Conservation (phyloP, 2,113 vertebrate species). For the Burhinus oedicnemus region DNA sequence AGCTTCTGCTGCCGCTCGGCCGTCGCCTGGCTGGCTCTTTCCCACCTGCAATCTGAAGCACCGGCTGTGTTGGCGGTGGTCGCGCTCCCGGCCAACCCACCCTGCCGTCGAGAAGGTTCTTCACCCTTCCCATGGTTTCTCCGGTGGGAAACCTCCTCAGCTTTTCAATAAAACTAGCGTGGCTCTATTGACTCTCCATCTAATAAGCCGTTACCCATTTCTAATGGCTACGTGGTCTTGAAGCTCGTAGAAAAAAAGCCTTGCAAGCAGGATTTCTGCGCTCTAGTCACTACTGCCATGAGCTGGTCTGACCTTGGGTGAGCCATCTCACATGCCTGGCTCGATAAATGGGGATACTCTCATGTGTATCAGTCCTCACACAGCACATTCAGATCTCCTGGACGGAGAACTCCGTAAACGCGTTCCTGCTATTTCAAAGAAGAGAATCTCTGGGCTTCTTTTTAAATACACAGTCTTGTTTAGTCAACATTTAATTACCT, state of each 20-base stretch:
- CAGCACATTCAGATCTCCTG: background rate
- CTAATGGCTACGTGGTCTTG: background rate
- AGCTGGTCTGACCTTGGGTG: background rate
- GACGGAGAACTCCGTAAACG: background rate
- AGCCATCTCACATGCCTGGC: background rate
- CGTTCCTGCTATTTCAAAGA: background rate
- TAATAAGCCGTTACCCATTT: background rate
- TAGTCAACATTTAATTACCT: constrained; percentile 28
- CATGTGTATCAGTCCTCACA: background rate
- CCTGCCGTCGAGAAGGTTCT: background rate
- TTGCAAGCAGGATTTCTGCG: background rate
- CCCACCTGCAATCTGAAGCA: constrained; percentile 88
- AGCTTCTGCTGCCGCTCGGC: constrained; percentile 89
- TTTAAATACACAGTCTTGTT: background rate
- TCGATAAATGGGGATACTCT: background rate
- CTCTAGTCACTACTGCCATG: background rate
- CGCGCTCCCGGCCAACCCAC: background rate
- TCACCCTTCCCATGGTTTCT: background rate
- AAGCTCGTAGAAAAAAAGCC: background rate
- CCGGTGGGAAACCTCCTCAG: background rate
- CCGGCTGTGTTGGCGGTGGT: background rate
- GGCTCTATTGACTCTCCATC: background rate
- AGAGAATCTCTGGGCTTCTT: constrained; percentile 18
- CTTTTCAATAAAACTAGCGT: background rate
- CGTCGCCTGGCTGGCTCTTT: constrained; percentile 85